Evolutionary conservation across 2,888 invertebrate genomes (phyloP).

Genomic region (Terebella lapidaria): DNA sequence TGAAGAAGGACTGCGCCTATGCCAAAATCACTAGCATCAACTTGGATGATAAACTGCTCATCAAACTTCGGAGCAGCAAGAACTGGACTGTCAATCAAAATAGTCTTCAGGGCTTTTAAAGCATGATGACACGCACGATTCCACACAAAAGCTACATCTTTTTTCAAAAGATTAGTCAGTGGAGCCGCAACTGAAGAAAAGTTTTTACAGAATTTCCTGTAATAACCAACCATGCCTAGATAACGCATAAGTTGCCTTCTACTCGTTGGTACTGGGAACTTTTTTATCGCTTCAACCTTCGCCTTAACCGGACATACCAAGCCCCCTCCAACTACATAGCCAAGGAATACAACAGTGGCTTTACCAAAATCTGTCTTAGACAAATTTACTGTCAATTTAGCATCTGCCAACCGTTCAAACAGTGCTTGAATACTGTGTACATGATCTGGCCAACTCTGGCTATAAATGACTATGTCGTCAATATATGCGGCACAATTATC

Average conservation of each 20-base stretch:
- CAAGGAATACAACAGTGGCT: not conserved
- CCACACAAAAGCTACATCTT: too few species aligned
- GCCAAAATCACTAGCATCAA: conserved; percentile 1
- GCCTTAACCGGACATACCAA: conserved; percentile 8
- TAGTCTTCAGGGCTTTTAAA: not conserved
- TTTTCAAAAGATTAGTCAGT: too few species aligned
- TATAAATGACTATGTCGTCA: too few species aligned
- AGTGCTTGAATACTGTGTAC: not conserved
- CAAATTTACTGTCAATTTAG: not conserved
- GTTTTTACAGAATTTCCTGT: too few species aligned
- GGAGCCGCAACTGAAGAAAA: too few species aligned
- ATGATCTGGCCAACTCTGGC: not conserved
- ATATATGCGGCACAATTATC: not conserved
- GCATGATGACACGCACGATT: not conserved
- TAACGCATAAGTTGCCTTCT: too few species aligned
- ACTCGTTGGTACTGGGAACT: too few species aligned
- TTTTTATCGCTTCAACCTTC: too few species aligned
- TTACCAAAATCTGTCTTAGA: not conserved
- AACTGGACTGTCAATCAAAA: not conserved
- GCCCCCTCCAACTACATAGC: conserved; percentile 2
- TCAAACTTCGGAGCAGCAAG: not conserved
- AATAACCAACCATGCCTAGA: too few species aligned
- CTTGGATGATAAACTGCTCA: not conserved
- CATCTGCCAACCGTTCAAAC: not conserved
- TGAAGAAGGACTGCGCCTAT: conserved; percentile 1